Conservation (phyloP, 2,888 invertebrate genomes). For the Drosophila yooni region DNA sequence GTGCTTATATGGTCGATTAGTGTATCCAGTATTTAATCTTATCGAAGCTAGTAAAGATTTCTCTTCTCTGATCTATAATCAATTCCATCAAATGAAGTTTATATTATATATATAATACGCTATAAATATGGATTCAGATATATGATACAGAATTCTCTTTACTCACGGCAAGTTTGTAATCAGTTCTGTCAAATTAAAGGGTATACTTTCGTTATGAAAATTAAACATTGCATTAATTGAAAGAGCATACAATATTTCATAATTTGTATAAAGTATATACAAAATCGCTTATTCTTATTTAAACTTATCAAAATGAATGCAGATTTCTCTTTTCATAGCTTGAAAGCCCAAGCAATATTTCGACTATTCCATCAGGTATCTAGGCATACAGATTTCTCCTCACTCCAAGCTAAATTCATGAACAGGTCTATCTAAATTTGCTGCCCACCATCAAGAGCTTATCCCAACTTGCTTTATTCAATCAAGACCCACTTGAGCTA, state of each 20-base stretch:
- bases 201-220: not conserved
- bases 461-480: constrained; percentile 36
- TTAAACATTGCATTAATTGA: not conserved
- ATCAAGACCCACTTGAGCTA: constrained; percentile 50
- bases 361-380: not conserved
- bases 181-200: not conserved
- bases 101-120: not conserved
- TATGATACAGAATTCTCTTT: no score
- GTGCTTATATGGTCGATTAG: not conserved
- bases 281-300: not conserved
- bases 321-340: not conserved
- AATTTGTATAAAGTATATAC: no score
- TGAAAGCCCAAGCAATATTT: not conserved
- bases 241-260: no score
- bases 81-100: not conserved
- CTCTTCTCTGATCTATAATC: not conserved
- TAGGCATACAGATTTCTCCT: not conserved
- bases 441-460: constrained; percentile 2
- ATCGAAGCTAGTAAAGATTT: not conserved
- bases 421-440: constrained; percentile 1
- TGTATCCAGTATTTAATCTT: not conserved
- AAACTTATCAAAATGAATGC: not conserved
- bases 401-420: not conserved
- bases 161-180: no score
- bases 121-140: not conserved